Base-by-base conservation (phyloP, 2,113 vertebrate genomes). In the Laticauda colubrina region DNA sequence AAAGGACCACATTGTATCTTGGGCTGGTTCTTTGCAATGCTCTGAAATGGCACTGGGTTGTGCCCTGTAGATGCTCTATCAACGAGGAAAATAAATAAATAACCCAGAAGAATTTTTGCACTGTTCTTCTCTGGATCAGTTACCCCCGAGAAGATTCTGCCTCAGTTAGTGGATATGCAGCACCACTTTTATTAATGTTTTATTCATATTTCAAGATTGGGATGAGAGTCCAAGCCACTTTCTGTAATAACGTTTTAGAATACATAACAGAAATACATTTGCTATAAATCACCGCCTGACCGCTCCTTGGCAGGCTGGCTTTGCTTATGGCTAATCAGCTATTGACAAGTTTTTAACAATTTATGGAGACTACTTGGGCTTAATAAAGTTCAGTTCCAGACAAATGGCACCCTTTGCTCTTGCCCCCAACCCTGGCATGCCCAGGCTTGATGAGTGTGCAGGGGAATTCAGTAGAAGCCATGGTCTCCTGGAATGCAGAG, bases 341-440 rank as follows among this genome's bases (percentile, higher is more conserved):
- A 93, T 93, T 89, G 93, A 89, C 90, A 93, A 43, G 86, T 45
- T 85, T 89, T 91, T 91, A 91, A 88, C 64, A 85, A 89, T 89
- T 93, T 61, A 91, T 85, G 87, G 90, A 11, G 15, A 29, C n/a
- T 57, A 90, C 43, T 55, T 21, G 45, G 75, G 87, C 64, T 91
- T 93, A 29, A 59, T 14, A 54, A 89, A 69, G 5, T 54, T 29
- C 45, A 3, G 61, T 61, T 93, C 56, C 4, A 48, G 57, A 53
- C 3, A 5, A 29, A 87, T 51, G 7, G n/a, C 43, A 48, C 15
- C 1, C 26, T 39, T 57, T 45, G 26, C 11, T 34, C 57, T 48
- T 64, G 43, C n/a, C 45, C 43, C 3, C 53, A 18, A n/a, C 14
- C 2, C 43, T 48, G 2, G 12, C 43, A 1, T 23, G 53, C 34